Percentiles rank a stretch among this genome's conserved stretches.
Conservation (phyloP, 2,888 invertebrate genomes). For the Phyllotreta cruciferae region DNA sequence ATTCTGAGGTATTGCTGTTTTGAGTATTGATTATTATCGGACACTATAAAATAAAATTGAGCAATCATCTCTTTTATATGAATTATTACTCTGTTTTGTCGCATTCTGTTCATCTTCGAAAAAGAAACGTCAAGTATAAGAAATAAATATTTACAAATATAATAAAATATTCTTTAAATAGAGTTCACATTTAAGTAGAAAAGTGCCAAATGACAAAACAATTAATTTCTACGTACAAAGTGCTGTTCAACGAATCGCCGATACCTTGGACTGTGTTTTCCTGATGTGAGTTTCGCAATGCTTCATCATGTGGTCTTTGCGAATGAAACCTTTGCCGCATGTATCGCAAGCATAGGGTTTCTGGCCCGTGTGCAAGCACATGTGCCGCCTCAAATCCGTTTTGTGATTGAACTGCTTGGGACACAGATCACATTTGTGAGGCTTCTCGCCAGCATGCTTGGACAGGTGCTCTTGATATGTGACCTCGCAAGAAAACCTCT, state of each 20-base stretch:
- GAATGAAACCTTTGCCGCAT: constrained; percentile 87
- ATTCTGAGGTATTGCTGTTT: constrained; percentile 62
- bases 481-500: constrained; percentile 77
- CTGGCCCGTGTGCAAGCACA: constrained; percentile 85
- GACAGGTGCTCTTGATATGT: constrained; percentile 76
- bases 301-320: constrained; percentile 91
- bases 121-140: constrained; percentile 37
- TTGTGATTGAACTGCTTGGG: constrained; percentile 92
- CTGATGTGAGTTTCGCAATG: constrained; percentile 82
- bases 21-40: constrained; percentile 55
- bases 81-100: constrained; percentile 46
- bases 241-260: constrained; percentile 43
- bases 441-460: constrained; percentile 84
- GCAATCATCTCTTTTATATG: constrained; percentile 47
- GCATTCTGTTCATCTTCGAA: constrained; percentile 40
- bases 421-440: constrained; percentile 84
- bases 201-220: constrained; percentile 51
- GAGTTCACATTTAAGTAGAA: constrained; percentile 52
- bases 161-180: constrained; percentile 45
- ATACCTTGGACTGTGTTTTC: constrained; percentile 58
- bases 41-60: constrained; percentile 49
- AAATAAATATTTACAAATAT: constrained; percentile 51
- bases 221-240: constrained; percentile 48
- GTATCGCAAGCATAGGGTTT: constrained; percentile 83
- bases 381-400: constrained; percentile 85